These are phyloP conservation scores for Thryonomys swinderianus DNA, from an alignment of 2,113 vertebrate species.

Conservation along the genomic window DNA sequence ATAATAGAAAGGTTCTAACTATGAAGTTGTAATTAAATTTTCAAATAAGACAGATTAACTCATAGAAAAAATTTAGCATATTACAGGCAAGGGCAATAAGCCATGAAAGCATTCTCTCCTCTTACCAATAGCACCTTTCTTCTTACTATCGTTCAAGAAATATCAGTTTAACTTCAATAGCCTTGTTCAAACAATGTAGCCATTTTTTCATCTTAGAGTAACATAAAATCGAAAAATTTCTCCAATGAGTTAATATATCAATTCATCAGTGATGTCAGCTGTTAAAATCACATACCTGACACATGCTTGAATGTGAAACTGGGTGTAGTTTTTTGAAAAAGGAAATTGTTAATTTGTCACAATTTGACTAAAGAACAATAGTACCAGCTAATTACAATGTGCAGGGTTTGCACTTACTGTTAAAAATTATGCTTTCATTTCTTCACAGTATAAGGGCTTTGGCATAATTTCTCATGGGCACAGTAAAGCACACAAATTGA, in stretches of 20 bases:
- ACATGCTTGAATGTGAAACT: slow-evolving; percentile 20
- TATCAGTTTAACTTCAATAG: background rate
- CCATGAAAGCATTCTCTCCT: background rate
- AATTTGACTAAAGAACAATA: slow-evolving; percentile 37
- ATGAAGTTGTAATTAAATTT: slow-evolving; percentile 21
- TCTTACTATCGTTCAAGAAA: slow-evolving; percentile 49
- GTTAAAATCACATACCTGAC: slow-evolving; percentile 22
- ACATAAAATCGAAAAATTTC: slow-evolving; percentile 45
- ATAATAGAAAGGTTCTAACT: background rate
- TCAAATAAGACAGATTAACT: slow-evolving; percentile 17
- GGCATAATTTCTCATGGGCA: slow-evolving; percentile 26
- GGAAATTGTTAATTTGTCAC: slow-evolving; percentile 38
- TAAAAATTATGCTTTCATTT: slow-evolving; percentile 18
- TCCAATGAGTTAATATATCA: background rate
- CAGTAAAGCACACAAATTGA: slow-evolving; percentile 19
- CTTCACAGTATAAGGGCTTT: slow-evolving; percentile 1
- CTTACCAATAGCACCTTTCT: background rate
- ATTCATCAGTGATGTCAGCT: slow-evolving; percentile 34
- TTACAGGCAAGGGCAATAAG: background rate
- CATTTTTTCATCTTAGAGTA: background rate
- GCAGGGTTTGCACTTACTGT: background rate
- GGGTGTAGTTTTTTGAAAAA: background rate
- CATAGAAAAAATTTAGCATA: background rate
- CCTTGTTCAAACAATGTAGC: background rate
- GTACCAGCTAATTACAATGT: background rate